phyloP scores from a whole-genome alignment of 2,888 invertebrate species.

The Clostera curtula region DNA sequence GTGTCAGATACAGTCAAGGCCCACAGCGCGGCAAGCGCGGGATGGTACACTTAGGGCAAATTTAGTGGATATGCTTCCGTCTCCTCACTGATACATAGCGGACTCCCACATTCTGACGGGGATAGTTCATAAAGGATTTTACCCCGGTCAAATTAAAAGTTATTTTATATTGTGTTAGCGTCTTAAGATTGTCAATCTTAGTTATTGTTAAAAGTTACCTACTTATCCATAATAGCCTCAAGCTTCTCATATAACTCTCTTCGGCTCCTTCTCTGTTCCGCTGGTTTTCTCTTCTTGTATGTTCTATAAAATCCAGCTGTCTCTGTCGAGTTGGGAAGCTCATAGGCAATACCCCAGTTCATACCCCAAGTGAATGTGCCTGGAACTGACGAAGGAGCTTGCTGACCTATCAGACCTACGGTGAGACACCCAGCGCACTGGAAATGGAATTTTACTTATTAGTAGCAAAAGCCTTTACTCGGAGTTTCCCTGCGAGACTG shows the following conservation, averaged over 20 bases:
- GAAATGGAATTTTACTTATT: slow-evolving; percentile 8
- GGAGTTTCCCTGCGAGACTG: too few relatives aligned
- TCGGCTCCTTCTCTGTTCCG: slow-evolving; percentile 76
- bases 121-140: too few relatives aligned
- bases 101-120: too few relatives aligned
- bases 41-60: too few relatives aligned
- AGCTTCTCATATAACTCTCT: slow-evolving; percentile 81
- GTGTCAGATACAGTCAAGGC: too few relatives aligned
- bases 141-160: too few relatives aligned
- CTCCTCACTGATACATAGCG: too few relatives aligned
- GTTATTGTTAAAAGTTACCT: slow-evolving; percentile 6
- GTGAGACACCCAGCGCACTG: slow-evolving; percentile 78
- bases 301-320: slow-evolving; percentile 43
- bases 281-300: slow-evolving; percentile 45
- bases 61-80: too few relatives aligned
- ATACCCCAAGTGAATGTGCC: slow-evolving; percentile 79
- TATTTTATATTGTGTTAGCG: too few relatives aligned
- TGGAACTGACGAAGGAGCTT: slow-evolving; percentile 55
- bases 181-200: too few relatives aligned
- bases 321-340: slow-evolving; percentile 74
- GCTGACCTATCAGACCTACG: slow-evolving; percentile 44
- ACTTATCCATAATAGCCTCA: slow-evolving; percentile 79
- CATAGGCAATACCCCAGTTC: slow-evolving; percentile 83
- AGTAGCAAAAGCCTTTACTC: slow-evolving; percentile 1
- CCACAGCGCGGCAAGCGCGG: too few relatives aligned